phyloP scores from a whole-genome alignment of 2,113 vertebrate genomes.

The Gnathonemus echidnorhynchus region DNA sequence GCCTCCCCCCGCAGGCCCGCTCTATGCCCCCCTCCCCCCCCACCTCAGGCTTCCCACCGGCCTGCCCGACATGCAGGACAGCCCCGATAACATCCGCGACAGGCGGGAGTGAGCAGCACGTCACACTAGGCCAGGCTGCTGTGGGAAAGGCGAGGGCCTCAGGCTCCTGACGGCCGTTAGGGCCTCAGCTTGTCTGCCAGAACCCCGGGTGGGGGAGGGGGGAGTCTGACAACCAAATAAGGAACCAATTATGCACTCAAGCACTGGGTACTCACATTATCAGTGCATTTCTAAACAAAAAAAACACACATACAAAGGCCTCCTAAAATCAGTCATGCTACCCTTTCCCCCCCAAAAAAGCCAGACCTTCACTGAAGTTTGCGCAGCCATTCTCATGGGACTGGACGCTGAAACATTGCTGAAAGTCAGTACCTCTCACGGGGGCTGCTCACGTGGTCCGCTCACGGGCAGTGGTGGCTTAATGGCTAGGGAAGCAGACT shows the following conservation, averaged over 20 bases:
- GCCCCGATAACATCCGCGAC: slow-evolving; percentile 21
- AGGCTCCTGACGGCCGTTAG: slow-evolving; percentile 28
- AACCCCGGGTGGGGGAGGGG: background rate
- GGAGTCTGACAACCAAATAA: background rate
- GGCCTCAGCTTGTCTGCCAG: slow-evolving; percentile 29
- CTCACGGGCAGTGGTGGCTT: too few species aligned
- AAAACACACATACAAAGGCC: background rate
- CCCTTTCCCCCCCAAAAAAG: background rate
- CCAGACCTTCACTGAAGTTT: background rate
- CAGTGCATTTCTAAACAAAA: background rate
- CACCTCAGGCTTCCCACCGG: slow-evolving; percentile 23
- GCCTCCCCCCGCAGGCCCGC: background rate
- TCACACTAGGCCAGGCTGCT: slow-evolving; percentile 15
- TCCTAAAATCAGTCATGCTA: background rate
- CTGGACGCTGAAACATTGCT: background rate
- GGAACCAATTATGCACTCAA: background rate
- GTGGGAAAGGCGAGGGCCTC: slow-evolving; percentile 26
- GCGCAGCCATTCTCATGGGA: background rate
- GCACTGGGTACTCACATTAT: background rate
- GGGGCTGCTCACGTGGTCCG: too few species aligned
- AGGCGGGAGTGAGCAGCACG: slow-evolving; percentile 16
- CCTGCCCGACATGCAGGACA: slow-evolving; percentile 24
- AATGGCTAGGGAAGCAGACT: too few species aligned
- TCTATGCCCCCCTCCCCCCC: slow-evolving; percentile 20
- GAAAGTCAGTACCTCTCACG: background rate